Conservation (phyloP, 2,113 vertebrate species). For the Pygoscelis adeliae region DNA sequence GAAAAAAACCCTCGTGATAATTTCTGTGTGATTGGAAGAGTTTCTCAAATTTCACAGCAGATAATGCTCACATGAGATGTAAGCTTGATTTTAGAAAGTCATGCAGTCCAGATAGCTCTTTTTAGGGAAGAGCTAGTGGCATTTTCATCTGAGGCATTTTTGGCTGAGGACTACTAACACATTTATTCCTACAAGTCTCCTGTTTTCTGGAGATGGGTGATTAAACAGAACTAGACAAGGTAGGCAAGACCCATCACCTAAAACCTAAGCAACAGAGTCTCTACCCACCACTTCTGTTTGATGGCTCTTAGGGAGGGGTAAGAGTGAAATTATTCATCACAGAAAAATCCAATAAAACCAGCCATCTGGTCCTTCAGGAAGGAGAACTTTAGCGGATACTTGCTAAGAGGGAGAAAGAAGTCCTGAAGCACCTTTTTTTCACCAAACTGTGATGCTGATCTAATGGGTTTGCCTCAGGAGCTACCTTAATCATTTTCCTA, state of each 20-base stretch:
- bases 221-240: not conserved
- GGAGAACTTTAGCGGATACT: not conserved
- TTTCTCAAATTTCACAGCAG: not conserved
- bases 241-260: not conserved
- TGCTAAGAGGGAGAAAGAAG: not conserved
- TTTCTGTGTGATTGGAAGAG: not conserved
- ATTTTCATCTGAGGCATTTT: not conserved
- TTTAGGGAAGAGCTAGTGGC: not conserved
- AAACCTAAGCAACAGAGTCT: not conserved
- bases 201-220: not conserved
- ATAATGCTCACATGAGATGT: not conserved
- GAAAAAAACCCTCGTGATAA: not conserved
- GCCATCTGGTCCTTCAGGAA: not conserved
- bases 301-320: not conserved
- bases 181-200: not conserved
- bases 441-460: not conserved
- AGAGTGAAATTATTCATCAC: not conserved
- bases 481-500: not conserved
- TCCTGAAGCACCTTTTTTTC: not conserved
- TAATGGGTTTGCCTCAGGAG: not conserved
- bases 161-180: not conserved
- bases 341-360: not conserved
- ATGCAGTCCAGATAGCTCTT: not conserved
- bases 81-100: not conserved
- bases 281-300: not conserved